These are phyloP conservation scores for Hartigia nigra DNA, from an alignment of 2,888 invertebrate species.

Conservation along the genomic window DNA sequence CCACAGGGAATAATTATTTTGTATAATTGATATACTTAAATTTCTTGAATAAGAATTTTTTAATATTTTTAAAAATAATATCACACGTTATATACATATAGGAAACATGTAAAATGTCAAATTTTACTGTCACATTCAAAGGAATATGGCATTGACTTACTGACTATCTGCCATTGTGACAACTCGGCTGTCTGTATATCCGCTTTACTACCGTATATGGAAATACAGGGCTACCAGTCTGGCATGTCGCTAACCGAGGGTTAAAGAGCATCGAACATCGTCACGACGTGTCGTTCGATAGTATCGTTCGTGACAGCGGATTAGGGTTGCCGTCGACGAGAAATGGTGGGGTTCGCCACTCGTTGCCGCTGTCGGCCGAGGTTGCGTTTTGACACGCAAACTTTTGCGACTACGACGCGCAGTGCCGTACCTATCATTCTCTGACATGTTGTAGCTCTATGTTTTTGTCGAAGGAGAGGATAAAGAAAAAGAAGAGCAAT, in stretches of 20 bases:
- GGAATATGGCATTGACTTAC: background rate
- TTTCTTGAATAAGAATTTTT: background rate
- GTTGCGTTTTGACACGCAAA: constrained; percentile 31
- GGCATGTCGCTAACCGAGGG: constrained; percentile 28
- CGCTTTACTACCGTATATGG: background rate
- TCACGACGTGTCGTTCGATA: constrained; percentile 22
- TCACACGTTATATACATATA: background rate
- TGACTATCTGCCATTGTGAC: background rate
- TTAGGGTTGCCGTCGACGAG: constrained; percentile 15
- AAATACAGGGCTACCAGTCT: background rate
- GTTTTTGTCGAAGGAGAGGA: background rate
- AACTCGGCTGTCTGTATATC: background rate
- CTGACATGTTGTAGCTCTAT: background rate
- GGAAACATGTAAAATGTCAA: background rate
- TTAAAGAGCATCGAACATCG: constrained; percentile 36
- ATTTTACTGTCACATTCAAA: background rate
- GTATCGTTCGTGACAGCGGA: constrained; percentile 30
- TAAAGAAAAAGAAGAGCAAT: background rate
- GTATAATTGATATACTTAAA: background rate
- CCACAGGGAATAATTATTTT: background rate
- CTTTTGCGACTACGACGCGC: constrained; percentile 19
- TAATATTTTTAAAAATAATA: background rate
- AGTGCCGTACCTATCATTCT: background rate
- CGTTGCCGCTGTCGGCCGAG: constrained; percentile 22
- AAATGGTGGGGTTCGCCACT: constrained; percentile 29